A percentile compares a stretch with the other conserved stretches of the same genome.
Evolutionary conservation across 2,113 vertebrate genomes (phyloP).

Genomic region (Kobus ellipsiprymnus): DNA sequence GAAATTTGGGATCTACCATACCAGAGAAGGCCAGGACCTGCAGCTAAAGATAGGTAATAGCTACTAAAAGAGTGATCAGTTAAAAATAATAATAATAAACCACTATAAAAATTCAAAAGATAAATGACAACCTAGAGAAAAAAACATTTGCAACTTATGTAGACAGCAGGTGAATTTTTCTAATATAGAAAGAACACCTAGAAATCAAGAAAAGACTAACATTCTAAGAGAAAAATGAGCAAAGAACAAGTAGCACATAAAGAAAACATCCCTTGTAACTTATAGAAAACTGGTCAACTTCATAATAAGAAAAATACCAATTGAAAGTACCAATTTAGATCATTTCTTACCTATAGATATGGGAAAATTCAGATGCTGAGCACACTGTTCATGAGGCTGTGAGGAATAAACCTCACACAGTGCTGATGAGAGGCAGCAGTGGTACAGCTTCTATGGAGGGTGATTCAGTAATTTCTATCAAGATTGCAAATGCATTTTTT

Average conservation of each 20-base stretch:
- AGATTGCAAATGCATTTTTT: background rate
- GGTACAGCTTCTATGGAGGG: background rate
- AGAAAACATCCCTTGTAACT: background rate
- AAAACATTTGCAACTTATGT: background rate
- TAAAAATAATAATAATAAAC: background rate
- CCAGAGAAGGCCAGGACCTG: conserved; percentile 51
- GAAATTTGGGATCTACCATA: conserved; percentile 38
- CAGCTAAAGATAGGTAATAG: conserved; percentile 38
- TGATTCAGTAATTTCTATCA: background rate
- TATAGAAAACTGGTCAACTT: background rate
- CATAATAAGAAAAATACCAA: background rate
- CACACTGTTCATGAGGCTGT: background rate
- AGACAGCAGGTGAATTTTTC: background rate
- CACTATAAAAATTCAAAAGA: background rate
- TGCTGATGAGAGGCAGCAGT: background rate
- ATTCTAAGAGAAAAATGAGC: background rate
- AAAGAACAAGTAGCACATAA: background rate
- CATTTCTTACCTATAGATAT: background rate
- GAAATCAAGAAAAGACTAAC: background rate
- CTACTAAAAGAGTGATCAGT: background rate
- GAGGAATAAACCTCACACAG: background rate
- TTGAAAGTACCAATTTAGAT: background rate
- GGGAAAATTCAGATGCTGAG: background rate
- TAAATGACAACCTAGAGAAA: background rate
- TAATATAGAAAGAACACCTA: background rate